Evolutionary conservation across 1,140 invertebrate species (phyloP), one percentile per base, ranked within the genome.

Genomic region (Zaprionus africanus): DNA sequence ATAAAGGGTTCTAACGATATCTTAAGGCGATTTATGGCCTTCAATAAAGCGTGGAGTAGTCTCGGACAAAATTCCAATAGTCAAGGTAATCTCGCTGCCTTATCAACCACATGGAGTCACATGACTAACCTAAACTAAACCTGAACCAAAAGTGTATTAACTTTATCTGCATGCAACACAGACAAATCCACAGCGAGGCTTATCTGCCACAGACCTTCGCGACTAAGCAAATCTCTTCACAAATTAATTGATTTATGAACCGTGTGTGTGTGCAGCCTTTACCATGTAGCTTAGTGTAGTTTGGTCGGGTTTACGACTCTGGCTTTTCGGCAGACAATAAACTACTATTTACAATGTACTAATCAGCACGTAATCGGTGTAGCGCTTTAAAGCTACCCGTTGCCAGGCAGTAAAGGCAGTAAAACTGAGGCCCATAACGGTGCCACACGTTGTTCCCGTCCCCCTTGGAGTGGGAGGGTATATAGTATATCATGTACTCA

Each of bases 341-440:
- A 69, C 61, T 43, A 61, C 51, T 57, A 65, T 78, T 76, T 76
- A 78, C 61, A 75, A 76, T 57, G 43, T 34, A 71, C 73, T 79
- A 79, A 79, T 78, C 76, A 76, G 61, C 57, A 38, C 13, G 28
- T 76, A 78, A 78, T 70, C 66, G 72, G 43, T 54, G 43, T 46
- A 49, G 22, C n/a, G 53, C 28, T 58, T 54, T 57, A 43, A 34
- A 68, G 6, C 28, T 62, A n/a, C 22, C 12, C 7, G 77, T 79
- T 79, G 77, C 77, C 53, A 76, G 36, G 77, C 67, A 61, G 13
- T 74, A 78, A 74, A 78, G 12, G 12, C 22, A 34, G 31, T 12
- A 36, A 38, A 12, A 58, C n/a, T 17, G 7, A 46, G 7, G 6
- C 12, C 2, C 4, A 26, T 34, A 59, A 19, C 56, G 41, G 15